A percentile compares a stretch with the other conserved stretches of the same genome.
These are phyloP conservation scores for Eudasyphora cyanicolor DNA, from an alignment of 2,888 invertebrate genomes.

Conservation along the genomic window DNA sequence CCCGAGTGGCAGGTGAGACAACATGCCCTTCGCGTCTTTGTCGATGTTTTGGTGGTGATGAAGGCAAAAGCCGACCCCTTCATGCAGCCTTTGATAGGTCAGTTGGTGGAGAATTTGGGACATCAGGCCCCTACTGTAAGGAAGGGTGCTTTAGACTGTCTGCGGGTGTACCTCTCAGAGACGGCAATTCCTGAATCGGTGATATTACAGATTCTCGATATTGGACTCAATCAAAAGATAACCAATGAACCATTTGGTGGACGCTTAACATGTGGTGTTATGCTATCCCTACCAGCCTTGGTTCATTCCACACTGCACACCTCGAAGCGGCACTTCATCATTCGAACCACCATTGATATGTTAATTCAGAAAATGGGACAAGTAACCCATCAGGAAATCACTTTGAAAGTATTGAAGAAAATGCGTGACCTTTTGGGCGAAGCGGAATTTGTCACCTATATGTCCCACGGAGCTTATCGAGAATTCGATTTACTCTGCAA, in stretches of 20 bases:
- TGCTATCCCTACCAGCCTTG: slow-evolving; percentile 84
- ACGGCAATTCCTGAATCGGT: slow-evolving; percentile 86
- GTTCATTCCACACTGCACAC: slow-evolving; percentile 82
- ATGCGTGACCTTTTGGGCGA: slow-evolving; percentile 86
- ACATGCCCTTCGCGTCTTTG: slow-evolving; percentile 89
- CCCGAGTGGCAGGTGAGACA: slow-evolving; percentile 92
- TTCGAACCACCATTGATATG: slow-evolving; percentile 81
- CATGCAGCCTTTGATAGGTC: slow-evolving; percentile 84
- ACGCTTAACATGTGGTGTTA: slow-evolving; percentile 84
- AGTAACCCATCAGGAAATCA: slow-evolving; percentile 84
- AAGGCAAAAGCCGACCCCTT: slow-evolving; percentile 85
- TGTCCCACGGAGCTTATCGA: slow-evolving; percentile 81
- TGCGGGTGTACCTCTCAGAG: slow-evolving; percentile 87
- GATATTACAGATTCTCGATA: slow-evolving; percentile 84
- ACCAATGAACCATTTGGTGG: slow-evolving; percentile 82
- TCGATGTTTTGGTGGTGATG: slow-evolving; percentile 89
- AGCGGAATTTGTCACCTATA: slow-evolving; percentile 83
- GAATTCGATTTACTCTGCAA: slow-evolving; percentile 84
- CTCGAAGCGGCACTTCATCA: slow-evolving; percentile 80
- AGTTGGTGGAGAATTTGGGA: slow-evolving; percentile 89
- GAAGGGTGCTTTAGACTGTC: slow-evolving; percentile 88
- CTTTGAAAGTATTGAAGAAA: slow-evolving; percentile 85
- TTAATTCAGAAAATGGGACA: slow-evolving; percentile 83
- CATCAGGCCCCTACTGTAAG: slow-evolving; percentile 90
- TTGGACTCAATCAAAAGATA: slow-evolving; percentile 82